These are phyloP conservation scores for Augochlora pura DNA, from an alignment of 1,140 invertebrate genomes.

Conservation along the genomic window DNA sequence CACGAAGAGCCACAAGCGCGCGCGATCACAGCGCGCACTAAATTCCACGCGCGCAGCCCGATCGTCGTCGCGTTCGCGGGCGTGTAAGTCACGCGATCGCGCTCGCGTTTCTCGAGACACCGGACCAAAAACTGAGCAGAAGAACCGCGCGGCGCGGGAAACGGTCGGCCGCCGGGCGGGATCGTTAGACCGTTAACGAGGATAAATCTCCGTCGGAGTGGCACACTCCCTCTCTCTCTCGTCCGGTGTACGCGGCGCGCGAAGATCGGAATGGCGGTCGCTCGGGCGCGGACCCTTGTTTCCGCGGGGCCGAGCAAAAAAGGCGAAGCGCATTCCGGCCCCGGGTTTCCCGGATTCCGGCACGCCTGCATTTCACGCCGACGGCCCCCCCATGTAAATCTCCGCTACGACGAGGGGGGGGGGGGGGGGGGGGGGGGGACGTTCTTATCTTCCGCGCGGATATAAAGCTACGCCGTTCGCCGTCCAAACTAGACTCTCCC, in stretches of 20 bases:
- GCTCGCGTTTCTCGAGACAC: background rate
- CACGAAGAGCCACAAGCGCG: no score
- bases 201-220: slow-evolving; percentile 20
- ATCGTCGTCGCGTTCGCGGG: background rate
- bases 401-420: slow-evolving; percentile 26
- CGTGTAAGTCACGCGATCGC: background rate
- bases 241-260: background rate
- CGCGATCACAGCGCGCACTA: no score
- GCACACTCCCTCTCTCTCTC: no score
- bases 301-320: slow-evolving; percentile 38
- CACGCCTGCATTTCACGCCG: slow-evolving; percentile 44
- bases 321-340: slow-evolving; percentile 43
- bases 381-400: slow-evolving; percentile 54
- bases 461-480: background rate
- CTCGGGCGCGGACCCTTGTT: slow-evolving; percentile 34
- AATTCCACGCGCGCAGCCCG: no score
- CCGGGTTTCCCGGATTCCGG: slow-evolving; percentile 36
- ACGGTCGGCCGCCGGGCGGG: background rate
- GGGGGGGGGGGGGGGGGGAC: no score
- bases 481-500: no score
- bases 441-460: slow-evolving; percentile 49
- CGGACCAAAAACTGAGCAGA: background rate
- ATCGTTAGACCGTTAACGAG: slow-evolving; percentile 8
- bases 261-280: slow-evolving; percentile 13
- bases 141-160: background rate